Percentiles rank a stretch among this genome's conserved stretches.
Evolutionary conservation across 2,888 invertebrate genomes (phyloP).

Genomic region (Limnephilus rhombicus): DNA sequence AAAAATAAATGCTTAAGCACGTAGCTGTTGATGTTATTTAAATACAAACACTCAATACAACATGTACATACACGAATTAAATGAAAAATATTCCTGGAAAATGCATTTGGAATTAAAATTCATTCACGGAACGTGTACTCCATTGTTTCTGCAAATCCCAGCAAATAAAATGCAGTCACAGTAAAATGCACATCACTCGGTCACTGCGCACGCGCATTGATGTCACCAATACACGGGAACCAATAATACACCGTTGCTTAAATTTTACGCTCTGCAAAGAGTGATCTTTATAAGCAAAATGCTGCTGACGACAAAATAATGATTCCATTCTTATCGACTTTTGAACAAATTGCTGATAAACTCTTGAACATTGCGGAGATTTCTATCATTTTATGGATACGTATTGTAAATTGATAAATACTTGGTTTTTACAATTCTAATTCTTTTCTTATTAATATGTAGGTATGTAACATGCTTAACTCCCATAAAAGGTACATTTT

Average conservation of each 20-base stretch:
- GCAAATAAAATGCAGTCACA: conserved; percentile 1
- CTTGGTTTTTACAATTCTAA: neutral
- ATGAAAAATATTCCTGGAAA: neutral
- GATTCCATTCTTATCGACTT: neutral
- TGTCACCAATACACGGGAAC: neutral
- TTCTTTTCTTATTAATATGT: too few relatives aligned
- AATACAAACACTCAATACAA: neutral
- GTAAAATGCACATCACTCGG: neutral
- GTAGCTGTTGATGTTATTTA: neutral
- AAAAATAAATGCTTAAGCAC: neutral
- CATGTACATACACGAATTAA: neutral
- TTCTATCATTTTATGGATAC: neutral
- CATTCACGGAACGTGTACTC: neutral
- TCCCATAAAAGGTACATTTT: too few relatives aligned
- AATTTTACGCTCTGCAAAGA: neutral
- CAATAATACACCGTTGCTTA: neutral
- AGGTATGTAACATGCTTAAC: too few relatives aligned
- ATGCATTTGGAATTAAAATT: neutral
- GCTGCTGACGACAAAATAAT: neutral
- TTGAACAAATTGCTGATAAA: neutral
- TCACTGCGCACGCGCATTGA: neutral
- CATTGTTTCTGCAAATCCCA: neutral
- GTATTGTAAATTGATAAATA: neutral
- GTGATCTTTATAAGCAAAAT: neutral
- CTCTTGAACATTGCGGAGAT: neutral